These are phyloP conservation scores for Osmerus mordax DNA, from an alignment of 2,113 vertebrate species.

Conservation along the genomic window DNA sequence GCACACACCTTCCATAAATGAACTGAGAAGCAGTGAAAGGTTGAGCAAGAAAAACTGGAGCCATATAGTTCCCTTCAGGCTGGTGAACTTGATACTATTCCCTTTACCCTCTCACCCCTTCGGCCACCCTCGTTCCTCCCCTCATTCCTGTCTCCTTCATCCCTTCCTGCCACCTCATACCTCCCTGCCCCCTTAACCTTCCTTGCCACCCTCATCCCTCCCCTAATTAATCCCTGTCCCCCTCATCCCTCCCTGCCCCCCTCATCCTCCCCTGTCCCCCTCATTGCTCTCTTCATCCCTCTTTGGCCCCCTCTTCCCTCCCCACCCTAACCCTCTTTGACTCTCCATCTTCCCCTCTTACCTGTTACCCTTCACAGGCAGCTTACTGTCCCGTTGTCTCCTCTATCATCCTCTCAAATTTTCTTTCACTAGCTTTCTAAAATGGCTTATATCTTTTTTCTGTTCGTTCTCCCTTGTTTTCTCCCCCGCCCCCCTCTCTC, in stretches of 20 bases:
- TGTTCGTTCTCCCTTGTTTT: neutral
- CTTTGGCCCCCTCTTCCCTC: neutral
- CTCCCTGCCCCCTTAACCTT: neutral
- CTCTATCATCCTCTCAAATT: neutral
- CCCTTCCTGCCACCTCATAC: neutral
- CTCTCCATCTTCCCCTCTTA: too few relatives aligned
- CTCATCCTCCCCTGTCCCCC: neutral
- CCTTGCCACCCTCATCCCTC: neutral
- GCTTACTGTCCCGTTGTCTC: neutral
- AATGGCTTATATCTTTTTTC: neutral
- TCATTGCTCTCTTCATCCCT: neutral
- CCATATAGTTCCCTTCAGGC: constrained; percentile 63
- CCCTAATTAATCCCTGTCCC: neutral
- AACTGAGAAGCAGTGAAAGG: constrained; percentile 58
- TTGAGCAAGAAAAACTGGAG: constrained; percentile 59
- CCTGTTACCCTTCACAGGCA: too few relatives aligned
- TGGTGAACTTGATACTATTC: constrained; percentile 60
- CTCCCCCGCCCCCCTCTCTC: constrained; percentile 3
- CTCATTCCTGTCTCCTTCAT: constrained; percentile 19
- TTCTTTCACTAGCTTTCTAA: neutral
- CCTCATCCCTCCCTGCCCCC: neutral
- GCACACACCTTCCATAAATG: constrained; percentile 45
- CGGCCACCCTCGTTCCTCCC: constrained; percentile 44
- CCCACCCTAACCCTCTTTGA: neutral
- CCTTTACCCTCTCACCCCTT: constrained; percentile 56